Evolutionary conservation across 2,888 invertebrate genomes (phyloP).

Genomic region (Harpalus rubripes): DNA sequence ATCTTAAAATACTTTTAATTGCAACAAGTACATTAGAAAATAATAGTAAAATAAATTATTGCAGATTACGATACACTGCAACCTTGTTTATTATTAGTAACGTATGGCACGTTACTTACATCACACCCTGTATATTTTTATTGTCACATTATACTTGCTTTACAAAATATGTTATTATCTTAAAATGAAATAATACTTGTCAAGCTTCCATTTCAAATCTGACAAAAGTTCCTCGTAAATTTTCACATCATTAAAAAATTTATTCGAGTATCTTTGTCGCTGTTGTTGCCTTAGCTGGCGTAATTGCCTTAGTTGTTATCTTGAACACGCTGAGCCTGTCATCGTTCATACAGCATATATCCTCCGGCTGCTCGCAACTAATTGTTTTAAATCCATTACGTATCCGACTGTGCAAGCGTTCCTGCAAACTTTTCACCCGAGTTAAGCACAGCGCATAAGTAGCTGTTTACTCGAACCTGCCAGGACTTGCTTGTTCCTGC

Average conservation of each 20-base stretch:
- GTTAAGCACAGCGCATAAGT: slow-evolving; percentile 46
- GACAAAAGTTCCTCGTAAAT: not conserved
- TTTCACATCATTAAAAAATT: slow-evolving; percentile 38
- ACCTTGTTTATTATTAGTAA: no score
- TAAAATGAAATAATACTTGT: not conserved
- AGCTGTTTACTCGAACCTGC: slow-evolving; percentile 44
- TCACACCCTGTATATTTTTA: no score
- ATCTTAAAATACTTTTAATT: no score
- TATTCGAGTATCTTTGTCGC: slow-evolving; percentile 19
- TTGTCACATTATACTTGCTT: no score
- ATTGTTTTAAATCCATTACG: slow-evolving; percentile 62
- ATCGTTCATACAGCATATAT: slow-evolving; percentile 40
- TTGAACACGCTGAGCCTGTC: slow-evolving; percentile 37
- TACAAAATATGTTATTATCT: no score
- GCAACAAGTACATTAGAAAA: no score
- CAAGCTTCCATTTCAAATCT: not conserved
- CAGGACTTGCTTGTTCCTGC: slow-evolving; percentile 8
- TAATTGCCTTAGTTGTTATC: slow-evolving; percentile 51
- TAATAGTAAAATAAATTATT: no score
- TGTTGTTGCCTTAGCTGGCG: slow-evolving; percentile 11
- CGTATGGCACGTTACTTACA: no score
- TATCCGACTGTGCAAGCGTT: slow-evolving; percentile 48
- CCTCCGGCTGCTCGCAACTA: slow-evolving; percentile 42
- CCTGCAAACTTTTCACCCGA: slow-evolving; percentile 33
- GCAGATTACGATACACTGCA: no score